Percentiles rank a stretch among this genome's conserved stretches.
Conservation (phyloP, 2,113 vertebrate genomes). For the Clupea harengus region DNA sequence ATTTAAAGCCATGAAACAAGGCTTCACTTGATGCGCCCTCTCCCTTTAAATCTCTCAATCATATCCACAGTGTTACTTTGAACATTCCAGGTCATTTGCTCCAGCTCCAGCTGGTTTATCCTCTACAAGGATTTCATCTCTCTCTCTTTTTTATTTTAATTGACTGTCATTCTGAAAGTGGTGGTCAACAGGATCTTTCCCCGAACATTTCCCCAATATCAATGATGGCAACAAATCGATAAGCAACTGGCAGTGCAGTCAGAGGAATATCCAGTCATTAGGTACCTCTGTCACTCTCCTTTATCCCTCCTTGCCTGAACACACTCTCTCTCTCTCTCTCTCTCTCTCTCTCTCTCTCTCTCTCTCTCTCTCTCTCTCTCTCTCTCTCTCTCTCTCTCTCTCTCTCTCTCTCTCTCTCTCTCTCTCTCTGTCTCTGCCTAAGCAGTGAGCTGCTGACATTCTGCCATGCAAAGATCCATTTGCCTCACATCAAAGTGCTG, state of each 20-base stretch:
- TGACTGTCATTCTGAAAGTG: conserved; percentile 64
- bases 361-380: background rate
- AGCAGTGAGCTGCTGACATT: background rate
- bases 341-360: background rate
- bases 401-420: background rate
- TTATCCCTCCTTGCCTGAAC: conserved; percentile 35
- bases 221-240: conserved; percentile 68
- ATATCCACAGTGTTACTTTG: background rate
- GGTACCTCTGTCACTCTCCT: conserved; percentile 59
- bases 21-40: background rate
- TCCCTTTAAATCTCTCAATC: background rate
- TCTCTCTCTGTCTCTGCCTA: background rate
- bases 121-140: conserved; percentile 53
- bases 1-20: background rate
- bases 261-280: conserved; percentile 66
- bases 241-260: conserved; percentile 55
- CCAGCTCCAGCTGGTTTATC: conserved; percentile 55
- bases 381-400: background rate
- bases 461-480: background rate
- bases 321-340: conserved; percentile 13
- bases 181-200: conserved; percentile 60
- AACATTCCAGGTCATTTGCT: conserved; percentile 36
- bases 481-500: background rate
- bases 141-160: conserved; percentile 56
- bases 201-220: conserved; percentile 51